Evolutionary conservation across 2,113 vertebrate species (phyloP).

Genomic region (Pelobates fuscus): DNA sequence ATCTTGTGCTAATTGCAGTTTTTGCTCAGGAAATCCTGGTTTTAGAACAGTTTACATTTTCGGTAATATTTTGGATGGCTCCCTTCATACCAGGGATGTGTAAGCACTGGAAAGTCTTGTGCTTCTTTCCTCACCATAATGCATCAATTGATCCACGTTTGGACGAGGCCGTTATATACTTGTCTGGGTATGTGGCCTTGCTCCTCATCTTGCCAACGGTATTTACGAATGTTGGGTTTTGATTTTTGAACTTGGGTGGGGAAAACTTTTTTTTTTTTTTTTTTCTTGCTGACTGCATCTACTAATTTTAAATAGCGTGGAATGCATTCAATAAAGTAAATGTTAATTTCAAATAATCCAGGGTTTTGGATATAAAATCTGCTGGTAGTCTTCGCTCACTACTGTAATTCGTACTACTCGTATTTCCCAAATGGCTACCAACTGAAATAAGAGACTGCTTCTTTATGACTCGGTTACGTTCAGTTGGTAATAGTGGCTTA

Average conservation of each 20-base stretch:
- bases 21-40: constrained; percentile 43
- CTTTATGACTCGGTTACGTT: too few species aligned
- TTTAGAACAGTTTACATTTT: constrained; percentile 41
- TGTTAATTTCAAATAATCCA: too few species aligned
- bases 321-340: too few species aligned
- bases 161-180: constrained; percentile 17
- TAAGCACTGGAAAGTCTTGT: constrained; percentile 44
- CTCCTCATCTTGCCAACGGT: constrained; percentile 20
- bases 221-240: constrained; percentile 53
- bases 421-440: too few species aligned
- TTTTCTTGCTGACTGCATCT: too few species aligned
- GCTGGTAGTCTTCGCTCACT: too few species aligned
- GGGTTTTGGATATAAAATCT: too few species aligned
- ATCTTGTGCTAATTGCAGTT: constrained; percentile 26
- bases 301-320: too few species aligned
- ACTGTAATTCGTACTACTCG: too few species aligned
- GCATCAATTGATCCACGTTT: constrained; percentile 36
- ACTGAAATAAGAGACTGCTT: too few species aligned
- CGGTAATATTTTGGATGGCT: constrained; percentile 26
- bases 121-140: constrained; percentile 35
- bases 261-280: background rate
- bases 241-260: background rate
- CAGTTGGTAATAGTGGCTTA: constrained; percentile 66
- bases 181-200: constrained; percentile 31
- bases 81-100: constrained; percentile 36